Base-by-base conservation (phyloP, 1,140 invertebrate genomes). In the Drosophila burlai region DNA sequence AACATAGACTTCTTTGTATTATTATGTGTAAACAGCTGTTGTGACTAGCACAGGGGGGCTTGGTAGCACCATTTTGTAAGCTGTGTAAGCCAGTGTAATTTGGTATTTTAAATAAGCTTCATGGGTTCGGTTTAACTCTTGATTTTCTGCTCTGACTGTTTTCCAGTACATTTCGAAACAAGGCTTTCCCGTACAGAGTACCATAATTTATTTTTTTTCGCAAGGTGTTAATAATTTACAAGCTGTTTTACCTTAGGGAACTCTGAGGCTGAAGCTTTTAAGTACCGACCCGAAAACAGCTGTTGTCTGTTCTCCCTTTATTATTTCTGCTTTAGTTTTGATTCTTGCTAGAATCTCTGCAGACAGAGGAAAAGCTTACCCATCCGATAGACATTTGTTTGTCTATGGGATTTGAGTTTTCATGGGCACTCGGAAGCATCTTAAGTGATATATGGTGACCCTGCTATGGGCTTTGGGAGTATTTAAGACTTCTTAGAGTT, bases 21-120 rank as follows among this genome's bases (percentile, higher is more conserved):
- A 18, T 34, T 73, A 26, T 24, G 24, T 24, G 24, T 24, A 52
- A 55, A 55, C 54, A 55, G 54, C 36, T 55, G 54, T 40, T 55
- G 31, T 36, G 29, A 34, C 50, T 21, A 2, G 26, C 7, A 16
- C 26, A 1, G 24, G 2, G 24, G 24, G 26, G 11, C 49, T 52
- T 31, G 50, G 24, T 15, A 15, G 52, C 50, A 16, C 24, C 15
- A 21, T 21, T 21, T 55, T 24, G 31, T 24, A 24, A 24, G 31
- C 7, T 54, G 52, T 54, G 52, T 55, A 55, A 38, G 16, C 18
- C 24, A 16, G 4, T 55, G 52, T 38, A 38, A 38, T 55, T 55
- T 55, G 7, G 21, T 55, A 40, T 42, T 57, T 24, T 40, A 55
- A 57, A 11, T 57, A 26, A 40, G 21, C 21, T 26, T 21, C 10